phyloP scores from a whole-genome alignment of 2,888 invertebrate species.

The Lepidocyrtinus sp. region DNA sequence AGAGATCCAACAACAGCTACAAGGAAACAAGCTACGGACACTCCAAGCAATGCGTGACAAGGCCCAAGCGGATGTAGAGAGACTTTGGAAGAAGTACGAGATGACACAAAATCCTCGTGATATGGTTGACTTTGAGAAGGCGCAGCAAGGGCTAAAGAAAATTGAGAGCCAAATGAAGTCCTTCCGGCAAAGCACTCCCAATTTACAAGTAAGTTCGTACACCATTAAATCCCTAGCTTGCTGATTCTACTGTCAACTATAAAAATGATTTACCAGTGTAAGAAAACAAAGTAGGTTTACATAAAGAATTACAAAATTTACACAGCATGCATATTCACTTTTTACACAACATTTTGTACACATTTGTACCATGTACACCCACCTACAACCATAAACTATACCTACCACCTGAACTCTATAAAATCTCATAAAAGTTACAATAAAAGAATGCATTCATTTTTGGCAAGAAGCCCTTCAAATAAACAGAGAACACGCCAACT shows the following conservation, averaged over 20 bases:
- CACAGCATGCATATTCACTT: too few species aligned
- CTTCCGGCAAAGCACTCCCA: conserved; percentile 66
- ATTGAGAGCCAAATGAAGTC: conserved; percentile 69
- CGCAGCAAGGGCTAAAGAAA: conserved; percentile 66
- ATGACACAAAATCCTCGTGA: conserved; percentile 64
- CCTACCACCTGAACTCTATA: conserved; percentile 8
- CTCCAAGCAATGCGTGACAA: conserved; percentile 69
- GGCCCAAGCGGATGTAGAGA: conserved; percentile 66
- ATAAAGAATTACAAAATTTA: too few species aligned
- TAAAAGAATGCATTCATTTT: conserved; percentile 18
- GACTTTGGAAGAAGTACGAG: conserved; percentile 66
- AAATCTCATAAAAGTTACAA: neutral
- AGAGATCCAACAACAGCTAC: conserved; percentile 67
- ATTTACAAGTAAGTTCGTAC: conserved; percentile 65
- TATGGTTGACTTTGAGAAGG: conserved; percentile 67
- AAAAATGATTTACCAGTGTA: too few species aligned
- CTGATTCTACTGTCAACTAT: too few species aligned
- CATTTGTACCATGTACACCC: too few species aligned
- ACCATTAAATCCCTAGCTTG: too few species aligned
- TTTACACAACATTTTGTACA: too few species aligned
- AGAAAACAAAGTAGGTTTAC: too few species aligned
- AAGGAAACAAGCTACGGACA: conserved; percentile 66
- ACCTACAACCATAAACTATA: neutral
- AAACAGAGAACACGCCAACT: conserved; percentile 4
- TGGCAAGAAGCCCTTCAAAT: conserved; percentile 12